Evolutionary conservation across 1,140 invertebrate genomes (phyloP).

Genomic region (Cydia amplana): DNA sequence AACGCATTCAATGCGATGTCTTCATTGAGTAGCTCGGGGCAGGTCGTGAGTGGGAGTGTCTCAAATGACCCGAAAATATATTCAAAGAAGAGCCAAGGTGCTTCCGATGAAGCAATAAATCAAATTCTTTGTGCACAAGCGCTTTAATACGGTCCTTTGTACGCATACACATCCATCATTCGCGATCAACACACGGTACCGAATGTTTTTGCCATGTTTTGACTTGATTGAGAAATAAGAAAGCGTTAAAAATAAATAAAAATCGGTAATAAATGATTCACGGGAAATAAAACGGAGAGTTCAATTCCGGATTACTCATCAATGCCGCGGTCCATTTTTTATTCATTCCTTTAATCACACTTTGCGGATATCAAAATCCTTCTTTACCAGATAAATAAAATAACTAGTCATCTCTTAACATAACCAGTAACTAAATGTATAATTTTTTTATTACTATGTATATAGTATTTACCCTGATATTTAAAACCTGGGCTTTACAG

Average conservation of each 20-base stretch:
- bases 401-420: no score
- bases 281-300: conserved; percentile 1
- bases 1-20: conserved; percentile 64
- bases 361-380: background rate
- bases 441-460: background rate
- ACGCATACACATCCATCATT: conserved; percentile 60
- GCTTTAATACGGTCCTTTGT: conserved; percentile 61
- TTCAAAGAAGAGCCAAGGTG: conserved; percentile 48
- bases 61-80: conserved; percentile 66
- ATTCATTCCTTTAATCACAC: background rate
- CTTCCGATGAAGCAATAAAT: conserved; percentile 70
- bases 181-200: conserved; percentile 51
- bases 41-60: conserved; percentile 69
- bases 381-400: background rate
- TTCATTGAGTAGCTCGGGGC: conserved; percentile 70
- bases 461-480: background rate
- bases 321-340: background rate
- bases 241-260: conserved; percentile 25
- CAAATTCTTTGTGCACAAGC: conserved; percentile 65
- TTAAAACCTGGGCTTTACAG: background rate
- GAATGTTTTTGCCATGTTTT: conserved; percentile 34
- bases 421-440: background rate
- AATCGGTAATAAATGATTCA: conserved; percentile 24
- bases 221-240: conserved; percentile 23
- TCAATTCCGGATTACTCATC: background rate